Evolutionary conservation across 1,140 invertebrate genomes (phyloP).

Genomic region (Drosophila parabipectinata): DNA sequence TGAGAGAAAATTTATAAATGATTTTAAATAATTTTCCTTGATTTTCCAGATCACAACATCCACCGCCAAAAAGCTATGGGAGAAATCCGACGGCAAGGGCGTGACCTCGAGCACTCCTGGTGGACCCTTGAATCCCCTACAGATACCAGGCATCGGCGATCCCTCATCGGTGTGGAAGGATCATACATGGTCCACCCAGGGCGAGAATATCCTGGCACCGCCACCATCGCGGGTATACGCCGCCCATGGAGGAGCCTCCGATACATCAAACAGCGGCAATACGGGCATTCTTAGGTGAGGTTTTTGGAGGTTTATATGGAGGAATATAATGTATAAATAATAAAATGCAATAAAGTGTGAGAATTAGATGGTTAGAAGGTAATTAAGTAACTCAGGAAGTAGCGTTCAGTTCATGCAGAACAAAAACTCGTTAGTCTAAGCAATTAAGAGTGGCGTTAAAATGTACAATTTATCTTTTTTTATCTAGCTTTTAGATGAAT

Average conservation of each 20-base stretch:
- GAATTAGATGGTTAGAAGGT: conserved; percentile 7
- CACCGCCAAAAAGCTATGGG: conserved; percentile 84
- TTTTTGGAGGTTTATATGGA: neutral
- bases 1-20: conserved; percentile 14
- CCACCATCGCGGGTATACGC: conserved; percentile 73
- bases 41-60: conserved; percentile 83
- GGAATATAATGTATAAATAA: neutral
- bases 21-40: conserved; percentile 12
- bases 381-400: conserved; percentile 6
- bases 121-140: conserved; percentile 78
- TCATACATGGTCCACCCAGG: conserved; percentile 83
- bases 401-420: neutral
- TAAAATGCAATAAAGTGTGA: conserved; percentile 23
- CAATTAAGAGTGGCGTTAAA: neutral
- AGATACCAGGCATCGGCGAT: conserved; percentile 81
- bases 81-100: conserved; percentile 82
- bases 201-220: conserved; percentile 79
- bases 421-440: neutral
- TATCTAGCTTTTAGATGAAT: neutral
- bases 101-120: conserved; percentile 64
- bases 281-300: conserved; percentile 81
- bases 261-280: conserved; percentile 76
- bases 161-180: conserved; percentile 83
- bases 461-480: conserved; percentile 1
- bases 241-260: conserved; percentile 73